A percentile compares a stretch with the other conserved stretches of the same genome.
These are phyloP conservation scores for Melipona beecheii DNA, from an alignment of 2,888 invertebrate genomes.

Conservation along the genomic window DNA sequence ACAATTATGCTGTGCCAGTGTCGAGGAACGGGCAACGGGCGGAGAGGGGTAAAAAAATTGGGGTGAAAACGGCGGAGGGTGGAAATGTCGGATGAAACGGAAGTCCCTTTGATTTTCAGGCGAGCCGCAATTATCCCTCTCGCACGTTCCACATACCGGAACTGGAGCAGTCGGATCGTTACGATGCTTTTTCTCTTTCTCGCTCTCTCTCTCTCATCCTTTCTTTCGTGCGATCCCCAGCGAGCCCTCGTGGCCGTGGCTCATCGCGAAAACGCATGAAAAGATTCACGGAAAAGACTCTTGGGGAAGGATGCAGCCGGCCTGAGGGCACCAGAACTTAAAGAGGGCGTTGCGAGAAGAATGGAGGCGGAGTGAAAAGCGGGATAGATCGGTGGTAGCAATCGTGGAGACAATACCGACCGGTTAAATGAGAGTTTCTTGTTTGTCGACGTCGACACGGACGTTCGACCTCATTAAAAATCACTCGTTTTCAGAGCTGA, in stretches of 20 bases:
- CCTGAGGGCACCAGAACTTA: conserved; percentile 30
- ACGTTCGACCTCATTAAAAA: conserved; percentile 58
- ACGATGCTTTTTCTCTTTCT: conserved; percentile 44
- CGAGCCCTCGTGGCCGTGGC: conserved; percentile 32
- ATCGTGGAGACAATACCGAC: conserved; percentile 50
- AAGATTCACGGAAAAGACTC: conserved; percentile 40
- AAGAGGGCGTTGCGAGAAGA: neutral
- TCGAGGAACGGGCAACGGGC: neutral
- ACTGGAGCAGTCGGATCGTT: conserved; percentile 70
- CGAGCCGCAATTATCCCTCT: conserved; percentile 71
- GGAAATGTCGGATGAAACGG: conserved; percentile 58
- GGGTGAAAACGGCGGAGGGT: conserved; percentile 37
- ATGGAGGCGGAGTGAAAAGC: neutral
- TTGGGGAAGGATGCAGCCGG: conserved; percentile 26
- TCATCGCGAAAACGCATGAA: conserved; percentile 60
- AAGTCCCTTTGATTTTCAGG: conserved; percentile 70
- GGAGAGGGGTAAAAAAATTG: conserved; percentile 34
- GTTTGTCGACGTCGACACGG: conserved; percentile 36
- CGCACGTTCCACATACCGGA: conserved; percentile 70
- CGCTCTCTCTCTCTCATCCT: neutral
- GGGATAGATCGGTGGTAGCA: conserved; percentile 47
- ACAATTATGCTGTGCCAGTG: neutral
- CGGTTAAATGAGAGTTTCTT: conserved; percentile 45
- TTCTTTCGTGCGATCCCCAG: neutral
- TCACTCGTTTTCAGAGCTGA: conserved; percentile 50